Evolutionary conservation across 2,113 vertebrate genomes (phyloP).

Genomic region (Dermatemys mawii): DNA sequence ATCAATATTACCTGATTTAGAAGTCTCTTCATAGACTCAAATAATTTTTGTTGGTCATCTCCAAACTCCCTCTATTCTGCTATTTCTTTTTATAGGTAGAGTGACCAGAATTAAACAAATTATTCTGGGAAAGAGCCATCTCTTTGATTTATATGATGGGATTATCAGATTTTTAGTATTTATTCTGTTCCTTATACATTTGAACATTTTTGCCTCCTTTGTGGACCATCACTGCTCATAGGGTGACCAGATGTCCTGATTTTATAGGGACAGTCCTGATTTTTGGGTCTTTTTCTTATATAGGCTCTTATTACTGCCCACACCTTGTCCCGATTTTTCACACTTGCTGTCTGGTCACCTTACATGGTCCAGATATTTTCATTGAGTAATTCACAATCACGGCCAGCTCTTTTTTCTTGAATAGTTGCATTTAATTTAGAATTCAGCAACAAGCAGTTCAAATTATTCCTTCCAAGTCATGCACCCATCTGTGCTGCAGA

Average conservation of each 20-base stretch:
- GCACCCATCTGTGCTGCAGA: background rate
- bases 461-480: background rate
- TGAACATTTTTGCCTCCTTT: background rate
- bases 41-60: background rate
- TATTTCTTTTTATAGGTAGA: background rate
- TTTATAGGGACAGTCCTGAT: too few relatives aligned
- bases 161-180: background rate
- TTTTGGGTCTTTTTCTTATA: too few relatives aligned
- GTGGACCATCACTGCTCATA: background rate
- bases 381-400: background rate
- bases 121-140: background rate
- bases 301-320: too few relatives aligned
- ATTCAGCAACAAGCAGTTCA: background rate
- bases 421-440: background rate
- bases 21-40: background rate
- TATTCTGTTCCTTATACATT: background rate
- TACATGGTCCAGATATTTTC: background rate
- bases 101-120: background rate
- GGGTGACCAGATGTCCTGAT: too few relatives aligned
- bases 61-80: background rate
- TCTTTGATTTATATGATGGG: background rate
- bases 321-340: too few relatives aligned
- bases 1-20: background rate
- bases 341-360: too few relatives aligned
- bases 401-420: background rate